Percentiles rank a stretch among this genome's conserved stretches.
Conservation (phyloP, 2,113 vertebrate species). For the Zeus faber region DNA sequence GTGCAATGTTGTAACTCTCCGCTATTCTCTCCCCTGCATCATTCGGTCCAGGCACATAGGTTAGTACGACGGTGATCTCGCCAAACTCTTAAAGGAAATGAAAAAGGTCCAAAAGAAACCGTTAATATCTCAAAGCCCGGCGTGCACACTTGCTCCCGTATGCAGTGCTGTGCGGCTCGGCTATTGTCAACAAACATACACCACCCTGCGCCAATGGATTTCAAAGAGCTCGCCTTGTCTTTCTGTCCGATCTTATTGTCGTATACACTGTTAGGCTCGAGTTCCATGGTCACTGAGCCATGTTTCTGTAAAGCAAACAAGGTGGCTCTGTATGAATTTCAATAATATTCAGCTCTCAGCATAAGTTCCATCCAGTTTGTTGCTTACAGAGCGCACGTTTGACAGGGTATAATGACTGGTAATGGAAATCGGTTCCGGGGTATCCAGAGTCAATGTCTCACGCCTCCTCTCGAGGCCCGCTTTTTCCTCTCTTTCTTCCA, state of each 20-base stretch:
- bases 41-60: no score
- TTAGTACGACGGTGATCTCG: not conserved
- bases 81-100: conserved; percentile 3
- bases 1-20: no score
- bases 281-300: conserved; percentile 5
- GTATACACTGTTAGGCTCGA: not conserved
- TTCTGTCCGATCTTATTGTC: conserved; percentile 5
- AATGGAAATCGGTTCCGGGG: not conserved
- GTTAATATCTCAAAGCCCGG: no score
- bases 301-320: not conserved
- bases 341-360: not conserved
- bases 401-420: not conserved
- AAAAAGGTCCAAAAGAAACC: no score
- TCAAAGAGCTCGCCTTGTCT: not conserved
- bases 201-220: conserved; percentile 10
- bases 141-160: no score
- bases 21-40: no score
- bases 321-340: not conserved
- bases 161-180: no score
- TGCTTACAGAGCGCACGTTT: not conserved
- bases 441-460: not conserved
- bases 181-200: no score
- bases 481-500: not conserved
- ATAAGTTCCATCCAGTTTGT: not conserved
- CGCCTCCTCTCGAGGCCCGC: not conserved